These are phyloP conservation scores for Leptothorax acervorum DNA, from an alignment of 2,888 invertebrate genomes.

Conservation along the genomic window DNA sequence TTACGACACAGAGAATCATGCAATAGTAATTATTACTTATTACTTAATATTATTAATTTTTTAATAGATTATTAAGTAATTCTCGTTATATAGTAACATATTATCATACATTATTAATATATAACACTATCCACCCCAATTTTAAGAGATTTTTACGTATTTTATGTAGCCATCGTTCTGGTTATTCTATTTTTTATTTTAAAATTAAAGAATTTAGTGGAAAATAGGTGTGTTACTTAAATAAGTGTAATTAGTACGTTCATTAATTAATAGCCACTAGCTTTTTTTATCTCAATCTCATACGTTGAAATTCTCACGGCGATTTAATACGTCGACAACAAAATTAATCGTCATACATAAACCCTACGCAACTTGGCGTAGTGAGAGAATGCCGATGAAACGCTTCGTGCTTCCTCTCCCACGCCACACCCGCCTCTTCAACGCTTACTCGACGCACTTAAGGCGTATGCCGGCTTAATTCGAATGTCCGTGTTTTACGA, in stretches of 20 bases:
- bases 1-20: background rate
- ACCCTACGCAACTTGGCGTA: slow-evolving; percentile 2
- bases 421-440: slow-evolving; percentile 43
- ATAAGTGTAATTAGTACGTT: background rate
- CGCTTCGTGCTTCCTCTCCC: slow-evolving; percentile 51
- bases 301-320: background rate
- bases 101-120: background rate
- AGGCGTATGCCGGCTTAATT: slow-evolving; percentile 40
- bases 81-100: background rate
- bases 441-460: slow-evolving; percentile 36
- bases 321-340: background rate
- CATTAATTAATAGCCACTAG: background rate
- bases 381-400: slow-evolving; percentile 37
- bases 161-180: background rate
- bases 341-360: slow-evolving; percentile 26
- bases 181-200: background rate
- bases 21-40: background rate
- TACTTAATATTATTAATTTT: background rate
- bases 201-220: background rate
- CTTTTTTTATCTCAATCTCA: background rate
- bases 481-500: slow-evolving; percentile 35
- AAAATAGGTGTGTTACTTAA: background rate
- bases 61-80: background rate
- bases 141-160: background rate
- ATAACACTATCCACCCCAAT: background rate